Conservation (phyloP, 2,113 vertebrate species). For the Lophius piscatorius region DNA sequence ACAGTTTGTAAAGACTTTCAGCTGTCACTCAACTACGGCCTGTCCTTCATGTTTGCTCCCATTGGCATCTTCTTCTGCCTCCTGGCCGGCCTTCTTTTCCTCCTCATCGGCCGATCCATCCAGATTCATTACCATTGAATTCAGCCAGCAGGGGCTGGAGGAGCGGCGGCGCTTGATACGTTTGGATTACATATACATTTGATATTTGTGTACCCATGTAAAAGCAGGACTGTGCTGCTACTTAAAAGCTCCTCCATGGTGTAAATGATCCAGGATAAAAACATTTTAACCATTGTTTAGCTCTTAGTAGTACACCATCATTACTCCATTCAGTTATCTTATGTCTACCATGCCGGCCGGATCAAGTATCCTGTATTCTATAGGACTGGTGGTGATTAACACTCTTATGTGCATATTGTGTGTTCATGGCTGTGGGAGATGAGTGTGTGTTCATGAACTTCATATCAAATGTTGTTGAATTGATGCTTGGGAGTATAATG, state of each 20-base stretch:
- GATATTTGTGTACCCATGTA: constrained; percentile 7
- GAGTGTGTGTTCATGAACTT: not conserved
- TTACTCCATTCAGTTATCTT: constrained; percentile 5
- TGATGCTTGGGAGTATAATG: no score
- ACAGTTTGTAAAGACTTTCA: constrained; percentile 80
- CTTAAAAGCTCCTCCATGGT: constrained; percentile 10
- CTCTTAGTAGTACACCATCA: constrained; percentile 1
- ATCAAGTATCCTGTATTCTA: no score
- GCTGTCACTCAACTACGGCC: constrained; percentile 85
- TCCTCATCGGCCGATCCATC: constrained; percentile 87
- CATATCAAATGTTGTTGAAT: no score
- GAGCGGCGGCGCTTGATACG: not conserved
- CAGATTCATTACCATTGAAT: constrained; percentile 70
- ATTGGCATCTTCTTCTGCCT: constrained; percentile 90
- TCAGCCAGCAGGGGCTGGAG: not conserved
- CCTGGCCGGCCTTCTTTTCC: constrained; percentile 90
- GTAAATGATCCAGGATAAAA: constrained; percentile 9
- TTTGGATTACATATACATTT: not conserved
- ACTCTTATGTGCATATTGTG: not conserved
- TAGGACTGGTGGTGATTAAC: no score
- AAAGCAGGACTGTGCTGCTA: constrained; percentile 13
- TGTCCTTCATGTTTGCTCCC: constrained; percentile 94
- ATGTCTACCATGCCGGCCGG: no score
- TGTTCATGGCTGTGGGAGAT: not conserved
- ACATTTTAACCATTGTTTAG: constrained; percentile 1